Evolutionary conservation across 2,888 invertebrate genomes (phyloP).

Genomic region (Meganola albula): DNA sequence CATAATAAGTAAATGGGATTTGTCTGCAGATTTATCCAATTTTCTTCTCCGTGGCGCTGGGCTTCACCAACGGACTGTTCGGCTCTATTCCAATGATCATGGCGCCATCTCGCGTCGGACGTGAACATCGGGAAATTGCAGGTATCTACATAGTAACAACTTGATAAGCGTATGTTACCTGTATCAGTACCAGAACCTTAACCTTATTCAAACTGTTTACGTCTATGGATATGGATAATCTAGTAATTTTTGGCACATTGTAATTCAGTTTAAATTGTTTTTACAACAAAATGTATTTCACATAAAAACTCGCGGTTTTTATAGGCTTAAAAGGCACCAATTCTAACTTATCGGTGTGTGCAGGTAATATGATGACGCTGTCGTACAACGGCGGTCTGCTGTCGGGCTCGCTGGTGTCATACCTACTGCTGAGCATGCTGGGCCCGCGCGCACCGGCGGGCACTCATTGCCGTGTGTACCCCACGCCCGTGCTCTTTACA

Average conservation of each 20-base stretch:
- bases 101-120: constrained; percentile 91
- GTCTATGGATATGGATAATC: too few species aligned
- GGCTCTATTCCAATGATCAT: constrained; percentile 96
- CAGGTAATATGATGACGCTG: constrained; percentile 95
- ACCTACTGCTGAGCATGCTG: constrained; percentile 83
- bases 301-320: too few species aligned
- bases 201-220: too few species aligned
- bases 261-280: too few species aligned
- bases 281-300: too few species aligned
- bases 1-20: too few species aligned
- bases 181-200: too few species aligned
- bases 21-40: constrained; percentile 69
- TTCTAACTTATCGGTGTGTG: too few species aligned
- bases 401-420: constrained; percentile 89
- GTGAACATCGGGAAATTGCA: constrained; percentile 91
- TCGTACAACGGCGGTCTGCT: constrained; percentile 93
- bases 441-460: constrained; percentile 72
- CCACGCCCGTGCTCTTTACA: constrained; percentile 58
- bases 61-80: constrained; percentile 90
- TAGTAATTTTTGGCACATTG: too few species aligned
- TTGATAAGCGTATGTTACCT: too few species aligned
- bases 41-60: constrained; percentile 80
- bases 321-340: too few species aligned
- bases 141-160: constrained; percentile 77
- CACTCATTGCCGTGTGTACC: constrained; percentile 69